These are phyloP conservation scores for Peucedramus taeniatus DNA, from an alignment of 2,113 vertebrate genomes.

Conservation along the genomic window DNA sequence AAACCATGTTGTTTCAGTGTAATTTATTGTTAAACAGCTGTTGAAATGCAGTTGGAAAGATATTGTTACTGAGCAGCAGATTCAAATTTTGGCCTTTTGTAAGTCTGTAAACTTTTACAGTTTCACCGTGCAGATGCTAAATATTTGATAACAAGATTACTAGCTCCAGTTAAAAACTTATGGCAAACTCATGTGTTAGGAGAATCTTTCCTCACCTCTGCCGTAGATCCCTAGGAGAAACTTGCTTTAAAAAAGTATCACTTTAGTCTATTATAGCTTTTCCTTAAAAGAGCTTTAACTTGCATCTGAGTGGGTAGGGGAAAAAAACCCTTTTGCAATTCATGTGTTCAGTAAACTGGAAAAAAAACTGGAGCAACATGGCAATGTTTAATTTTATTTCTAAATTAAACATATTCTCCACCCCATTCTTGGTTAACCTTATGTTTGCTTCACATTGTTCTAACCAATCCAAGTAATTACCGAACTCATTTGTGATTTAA, in stretches of 20 bases:
- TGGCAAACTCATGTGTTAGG: not conserved
- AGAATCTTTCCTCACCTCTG: not conserved
- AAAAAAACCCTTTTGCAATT: not conserved
- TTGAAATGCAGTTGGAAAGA: not conserved
- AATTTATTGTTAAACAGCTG: not conserved
- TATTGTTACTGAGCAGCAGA: not conserved
- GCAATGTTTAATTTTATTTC: not conserved
- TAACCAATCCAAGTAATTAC: conserved; percentile 18
- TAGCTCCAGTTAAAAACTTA: not conserved
- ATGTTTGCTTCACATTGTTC: not conserved
- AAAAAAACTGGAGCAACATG: not conserved
- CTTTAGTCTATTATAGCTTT: not conserved
- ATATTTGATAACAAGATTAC: not conserved
- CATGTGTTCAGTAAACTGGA: not conserved
- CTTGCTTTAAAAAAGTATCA: not conserved
- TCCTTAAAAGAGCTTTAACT: not conserved
- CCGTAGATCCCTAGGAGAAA: not conserved
- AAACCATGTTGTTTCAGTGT: not conserved
- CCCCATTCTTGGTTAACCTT: not conserved
- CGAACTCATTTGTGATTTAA: conserved; percentile 8
- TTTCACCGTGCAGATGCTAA: not conserved
- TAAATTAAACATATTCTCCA: not conserved
- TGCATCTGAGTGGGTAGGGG: not conserved
- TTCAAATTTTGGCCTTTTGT: not conserved
- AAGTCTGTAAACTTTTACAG: not conserved